Evolutionary conservation across 2,113 vertebrate species (phyloP), one percentile per base, ranked within the genome.

Genomic region (Prietella phreatophila): DNA sequence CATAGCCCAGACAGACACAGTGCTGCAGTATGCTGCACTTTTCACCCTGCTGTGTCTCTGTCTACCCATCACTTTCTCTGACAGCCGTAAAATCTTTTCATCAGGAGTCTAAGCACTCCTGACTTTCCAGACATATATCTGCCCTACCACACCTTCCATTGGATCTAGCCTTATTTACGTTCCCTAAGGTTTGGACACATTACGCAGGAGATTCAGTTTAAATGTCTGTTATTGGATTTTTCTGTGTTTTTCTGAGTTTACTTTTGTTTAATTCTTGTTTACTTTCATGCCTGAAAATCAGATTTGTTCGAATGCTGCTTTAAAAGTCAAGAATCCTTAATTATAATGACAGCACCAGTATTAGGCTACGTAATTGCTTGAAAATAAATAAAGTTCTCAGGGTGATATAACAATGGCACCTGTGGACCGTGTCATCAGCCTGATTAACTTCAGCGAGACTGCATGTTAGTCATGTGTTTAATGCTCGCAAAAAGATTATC

Each of bases 1-100:
- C 9, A 71, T 47, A 78, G 58, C 67, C 22, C 55, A 42, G 19
- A 69, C n/a, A 78, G 19, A 63, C 27, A 67, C 58, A 30, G 4
- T 15, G n/a, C n/a, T n/a, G n/a, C n/a, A n/a, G n/a, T n/a, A 55
- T 33, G 71, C 69, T 78, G 33, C 56, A 84, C 27, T 58, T 84
- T 47, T 71, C n/a, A 79, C 30, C 71, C 17, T 79, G 61, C 83
- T 71, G 17, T n/a, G 42, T 47, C 55, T 50, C 83, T 22, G 14
- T 65, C 47, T 83, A 5, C n/a, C 83, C 14, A 33, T 84, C 14
- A 39, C 65, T 67, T 84, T 71, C 19, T 85, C 53, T 27, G 30
- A 75, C 86, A 89, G 53, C 76, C 22, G 39, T 85, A 67, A 82
- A 85, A 87, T 73, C 20, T 39, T 67, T 84, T 78, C n/a, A 60